phyloP scores from a whole-genome alignment of 2,797 vertebrate species.

The Manis crassicaudata region DNA sequence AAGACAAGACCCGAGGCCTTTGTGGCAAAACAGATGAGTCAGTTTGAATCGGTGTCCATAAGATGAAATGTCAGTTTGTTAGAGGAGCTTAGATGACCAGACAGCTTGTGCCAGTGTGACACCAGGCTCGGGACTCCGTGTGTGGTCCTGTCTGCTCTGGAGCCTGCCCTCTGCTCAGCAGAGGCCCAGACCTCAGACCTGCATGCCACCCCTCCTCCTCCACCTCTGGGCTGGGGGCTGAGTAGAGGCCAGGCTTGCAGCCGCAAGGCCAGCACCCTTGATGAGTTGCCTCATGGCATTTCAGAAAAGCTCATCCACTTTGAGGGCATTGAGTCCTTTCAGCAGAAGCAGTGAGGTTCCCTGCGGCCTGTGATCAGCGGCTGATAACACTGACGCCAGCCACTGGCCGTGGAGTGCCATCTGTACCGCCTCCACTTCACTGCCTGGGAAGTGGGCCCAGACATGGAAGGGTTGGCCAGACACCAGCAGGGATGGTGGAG shows the following conservation, averaged over 20 bases:
- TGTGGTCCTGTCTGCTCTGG: no score
- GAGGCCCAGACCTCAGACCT: no score
- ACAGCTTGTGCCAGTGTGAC: constrained; percentile 79
- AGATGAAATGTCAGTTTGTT: constrained; percentile 79
- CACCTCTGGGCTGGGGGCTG: neutral
- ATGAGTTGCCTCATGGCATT: no score
- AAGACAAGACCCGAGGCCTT: neutral
- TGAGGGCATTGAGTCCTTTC: neutral
- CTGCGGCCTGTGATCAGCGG: neutral
- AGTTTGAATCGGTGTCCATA: constrained; percentile 66
- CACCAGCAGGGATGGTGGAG: neutral
- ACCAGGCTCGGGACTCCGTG: no score
- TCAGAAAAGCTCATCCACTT: neutral
- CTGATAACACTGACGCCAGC: neutral
- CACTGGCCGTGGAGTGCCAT: fast-evolving
- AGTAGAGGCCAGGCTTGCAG: neutral
- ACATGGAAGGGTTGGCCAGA: no score
- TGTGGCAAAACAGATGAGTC: constrained; percentile 1
- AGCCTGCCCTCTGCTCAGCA: no score
- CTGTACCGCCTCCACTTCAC: neutral
- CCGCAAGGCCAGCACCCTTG: neutral
- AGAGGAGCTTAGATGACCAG: constrained; percentile 84
- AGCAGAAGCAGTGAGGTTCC: neutral
- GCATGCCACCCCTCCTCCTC: no score
- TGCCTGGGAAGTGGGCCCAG: neutral